Percentiles rank a stretch among this genome's conserved stretches.
These are phyloP conservation scores for Syrphus vitripennis DNA, from an alignment of 2,888 invertebrate genomes.

Conservation along the genomic window DNA sequence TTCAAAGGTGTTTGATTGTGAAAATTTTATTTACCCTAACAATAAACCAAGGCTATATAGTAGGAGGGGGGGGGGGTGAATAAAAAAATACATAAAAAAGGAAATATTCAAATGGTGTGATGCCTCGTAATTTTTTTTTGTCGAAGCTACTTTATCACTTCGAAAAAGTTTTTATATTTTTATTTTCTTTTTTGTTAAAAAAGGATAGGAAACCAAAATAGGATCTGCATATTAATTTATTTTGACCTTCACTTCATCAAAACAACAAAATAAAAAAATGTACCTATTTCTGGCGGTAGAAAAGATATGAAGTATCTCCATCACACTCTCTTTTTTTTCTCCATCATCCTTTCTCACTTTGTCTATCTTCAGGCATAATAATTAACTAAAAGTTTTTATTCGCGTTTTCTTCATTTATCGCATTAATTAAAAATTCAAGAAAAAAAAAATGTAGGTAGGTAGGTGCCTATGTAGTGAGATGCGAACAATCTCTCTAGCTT, in stretches of 20 bases:
- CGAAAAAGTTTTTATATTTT: neutral
- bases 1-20: conserved; percentile 21
- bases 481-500: conserved; percentile 8
- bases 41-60: neutral
- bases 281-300: neutral
- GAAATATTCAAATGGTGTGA: conserved; percentile 19
- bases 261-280: neutral
- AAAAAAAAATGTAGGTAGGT: neutral
- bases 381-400: conserved; percentile 32
- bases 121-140: conserved; percentile 14
- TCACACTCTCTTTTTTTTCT: neutral
- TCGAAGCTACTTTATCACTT: conserved; percentile 38
- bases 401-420: conserved; percentile 29
- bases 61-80: neutral
- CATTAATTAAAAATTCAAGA: conserved; percentile 55
- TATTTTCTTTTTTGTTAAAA: neutral
- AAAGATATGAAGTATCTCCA: neutral
- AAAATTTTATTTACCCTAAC: conserved; percentile 12
- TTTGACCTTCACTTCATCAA: conserved; percentile 29
- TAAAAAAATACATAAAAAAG: neutral
- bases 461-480: neutral
- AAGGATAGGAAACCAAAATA: conserved; percentile 25
- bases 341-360: neutral
- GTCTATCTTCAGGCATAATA: conserved; percentile 30
- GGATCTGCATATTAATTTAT: conserved; percentile 39